Evolutionary conservation across 2,797 vertebrate species (phyloP), one percentile per base, ranked within the genome.

Genomic region (Siniperca scherzeri): DNA sequence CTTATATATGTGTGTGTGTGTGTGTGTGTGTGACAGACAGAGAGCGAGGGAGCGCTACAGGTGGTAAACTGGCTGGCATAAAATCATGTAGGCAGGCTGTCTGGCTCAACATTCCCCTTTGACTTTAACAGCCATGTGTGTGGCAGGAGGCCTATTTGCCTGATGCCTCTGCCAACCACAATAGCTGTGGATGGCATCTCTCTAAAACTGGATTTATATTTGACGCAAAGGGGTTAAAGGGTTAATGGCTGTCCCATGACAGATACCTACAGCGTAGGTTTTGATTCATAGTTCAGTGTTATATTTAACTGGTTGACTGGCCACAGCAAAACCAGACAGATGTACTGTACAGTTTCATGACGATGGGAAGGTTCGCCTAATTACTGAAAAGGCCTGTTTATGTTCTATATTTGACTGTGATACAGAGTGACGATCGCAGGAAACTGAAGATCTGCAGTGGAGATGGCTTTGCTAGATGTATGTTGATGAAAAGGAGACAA

Each of bases 1-100:
- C 66, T 38, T 74, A n/a, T 60, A 68, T 78, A 46, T 52, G 67
- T 53, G 61, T 48, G 27, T 66, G 36, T 48, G 27, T 66, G 36
- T 50, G 53, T 59, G 69, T 50, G 81, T 44, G 48, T 53, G 36
- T 50, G 67, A 42, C 36, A 59, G 60, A 33, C 62, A 64, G 62
- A 73, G 27, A 57, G 16, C 36, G 55, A 72, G 38, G 19, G 7
- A 42, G 65, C 13, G n/a, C 86, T 87, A 88, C 91, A 91, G 88
- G 89, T 93, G 92, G 79, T 80, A 78, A 86, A 88, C 46, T 75
- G 64, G 59, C 79, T 85, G 75, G 83, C 79, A 87, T 82, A 59
- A 81, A 92, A 82, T 89, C 74, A 67, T 57, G 74, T 79, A 84
- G 87, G 80, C 88, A 83, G 84, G 61, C 76, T 73, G 77, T 88